A percentile compares a stretch with the other conserved stretches of the same genome.
phyloP scores from a whole-genome alignment of 2,797 vertebrate genomes.

The Pantherophis alleghaniensis region DNA sequence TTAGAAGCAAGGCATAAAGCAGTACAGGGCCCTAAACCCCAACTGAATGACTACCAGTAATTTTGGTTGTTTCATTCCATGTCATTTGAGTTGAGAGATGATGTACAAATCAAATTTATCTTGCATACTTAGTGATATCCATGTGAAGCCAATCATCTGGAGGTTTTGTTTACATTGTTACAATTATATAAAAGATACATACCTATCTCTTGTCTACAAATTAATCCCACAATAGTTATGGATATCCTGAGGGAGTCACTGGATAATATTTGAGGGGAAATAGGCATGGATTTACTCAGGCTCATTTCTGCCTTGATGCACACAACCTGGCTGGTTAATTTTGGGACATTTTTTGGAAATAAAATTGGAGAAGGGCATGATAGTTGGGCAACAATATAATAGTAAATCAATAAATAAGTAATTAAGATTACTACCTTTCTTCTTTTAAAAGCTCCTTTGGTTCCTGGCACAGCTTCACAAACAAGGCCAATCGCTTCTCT shows the following conservation, averaged over 20 bases:
- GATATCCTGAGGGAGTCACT: not conserved
- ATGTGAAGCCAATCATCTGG: not conserved
- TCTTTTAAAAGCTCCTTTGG: slow-evolving; percentile 93
- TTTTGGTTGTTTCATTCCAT: not conserved
- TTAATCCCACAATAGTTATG: not conserved
- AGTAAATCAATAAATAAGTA: not conserved
- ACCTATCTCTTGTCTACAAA: not conserved
- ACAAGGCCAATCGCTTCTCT: slow-evolving; percentile 98
- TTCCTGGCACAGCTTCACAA: slow-evolving; percentile 90
- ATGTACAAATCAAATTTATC: not conserved
- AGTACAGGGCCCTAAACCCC: not conserved
- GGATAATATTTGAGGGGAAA: not conserved
- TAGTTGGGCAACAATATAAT: not conserved
- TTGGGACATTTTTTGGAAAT: not conserved
- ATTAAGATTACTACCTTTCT: slow-evolving; percentile 85
- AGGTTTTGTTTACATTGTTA: not conserved
- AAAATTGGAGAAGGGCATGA: not conserved
- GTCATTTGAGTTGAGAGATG: not conserved
- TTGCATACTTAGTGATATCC: not conserved
- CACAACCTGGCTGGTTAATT: not conserved
- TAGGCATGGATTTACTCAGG: not conserved
- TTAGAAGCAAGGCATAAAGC: not conserved
- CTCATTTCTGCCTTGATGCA: not conserved
- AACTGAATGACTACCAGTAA: not conserved
- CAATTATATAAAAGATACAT: not conserved